Percentiles rank a stretch among this genome's conserved stretches.
Conservation (phyloP, 2,797 vertebrate genomes). For the Holocentrus rufus region DNA sequence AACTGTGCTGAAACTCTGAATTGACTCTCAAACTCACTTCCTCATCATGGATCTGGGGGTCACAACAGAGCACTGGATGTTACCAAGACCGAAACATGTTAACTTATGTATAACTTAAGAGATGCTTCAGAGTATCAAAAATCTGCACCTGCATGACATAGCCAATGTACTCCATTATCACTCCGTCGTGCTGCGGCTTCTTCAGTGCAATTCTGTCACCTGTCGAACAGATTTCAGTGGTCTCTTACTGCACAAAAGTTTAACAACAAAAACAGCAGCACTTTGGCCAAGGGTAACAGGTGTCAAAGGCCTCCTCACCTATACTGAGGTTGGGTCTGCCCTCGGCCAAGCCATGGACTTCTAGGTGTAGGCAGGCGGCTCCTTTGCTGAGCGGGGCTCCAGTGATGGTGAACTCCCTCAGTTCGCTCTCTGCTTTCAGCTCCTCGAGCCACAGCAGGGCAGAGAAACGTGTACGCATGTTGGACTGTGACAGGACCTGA, state of each 20-base stretch:
- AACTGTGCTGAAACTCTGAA: slow-evolving; percentile 84
- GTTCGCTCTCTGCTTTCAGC: slow-evolving; percentile 85
- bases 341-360: slow-evolving; percentile 89
- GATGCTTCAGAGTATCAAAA: neutral
- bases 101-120: neutral
- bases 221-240: slow-evolving; percentile 61
- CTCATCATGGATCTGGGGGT: slow-evolving; percentile 86
- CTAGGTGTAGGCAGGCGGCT: slow-evolving; percentile 82
- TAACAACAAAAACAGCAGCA: neutral
- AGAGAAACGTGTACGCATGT: slow-evolving; percentile 86
- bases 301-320: slow-evolving; percentile 76
- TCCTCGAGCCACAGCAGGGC: slow-evolving; percentile 95
- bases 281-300: neutral
- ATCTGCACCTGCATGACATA: slow-evolving; percentile 86
- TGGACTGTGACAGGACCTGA: slow-evolving; percentile 83
- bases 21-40: slow-evolving; percentile 88
- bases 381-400: slow-evolving; percentile 86
- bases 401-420: slow-evolving; percentile 85
- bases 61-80: slow-evolving; percentile 1
- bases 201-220: slow-evolving; percentile 90
- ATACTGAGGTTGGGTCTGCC: slow-evolving; percentile 84
- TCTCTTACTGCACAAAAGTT: neutral
- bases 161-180: slow-evolving; percentile 83
- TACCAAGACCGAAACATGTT: neutral
- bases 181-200: slow-evolving; percentile 75